phyloP scores from a whole-genome alignment of 2,113 vertebrate genomes.

The Epinephelus cyanopodus region DNA sequence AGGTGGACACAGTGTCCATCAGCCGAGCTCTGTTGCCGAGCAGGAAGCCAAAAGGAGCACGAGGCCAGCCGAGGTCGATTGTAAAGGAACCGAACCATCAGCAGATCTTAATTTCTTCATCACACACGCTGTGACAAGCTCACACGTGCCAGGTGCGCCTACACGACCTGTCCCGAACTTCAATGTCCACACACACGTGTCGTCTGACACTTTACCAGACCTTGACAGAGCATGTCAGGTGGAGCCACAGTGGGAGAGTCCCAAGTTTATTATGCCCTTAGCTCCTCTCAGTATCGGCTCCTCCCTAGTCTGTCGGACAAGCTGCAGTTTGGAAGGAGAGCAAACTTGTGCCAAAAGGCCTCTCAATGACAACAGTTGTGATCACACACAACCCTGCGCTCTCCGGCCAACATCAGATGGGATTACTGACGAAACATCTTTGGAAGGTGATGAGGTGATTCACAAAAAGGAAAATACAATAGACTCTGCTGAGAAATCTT shows the following conservation, averaged over 20 bases:
- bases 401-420: slow-evolving; percentile 37
- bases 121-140: slow-evolving; percentile 5
- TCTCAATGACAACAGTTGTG: slow-evolving; percentile 63
- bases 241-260: slow-evolving; percentile 38
- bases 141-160: slow-evolving; percentile 30
- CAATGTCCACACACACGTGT: slow-evolving; percentile 24
- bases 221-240: slow-evolving; percentile 48
- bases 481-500: slow-evolving; percentile 27
- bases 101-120: slow-evolving; percentile 5
- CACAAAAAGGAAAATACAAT: slow-evolving; percentile 41
- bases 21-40: slow-evolving; percentile 10
- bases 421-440: slow-evolving; percentile 38
- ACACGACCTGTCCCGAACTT: slow-evolving; percentile 26
- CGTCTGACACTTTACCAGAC: slow-evolving; percentile 37
- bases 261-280: slow-evolving; percentile 76
- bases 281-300: slow-evolving; percentile 63
- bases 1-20: slow-evolving; percentile 34
- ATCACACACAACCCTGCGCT: slow-evolving; percentile 31
- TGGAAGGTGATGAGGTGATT: slow-evolving; percentile 36
- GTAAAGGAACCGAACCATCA: slow-evolving; percentile 11
- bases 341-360: slow-evolving; percentile 40
- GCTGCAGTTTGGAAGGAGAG: slow-evolving; percentile 63
- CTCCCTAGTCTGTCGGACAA: slow-evolving; percentile 41
- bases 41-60: slow-evolving; percentile 43
- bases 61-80: slow-evolving; percentile 17